phyloP scores from a whole-genome alignment of 2,888 invertebrate species.

The Eilema sororculum region DNA sequence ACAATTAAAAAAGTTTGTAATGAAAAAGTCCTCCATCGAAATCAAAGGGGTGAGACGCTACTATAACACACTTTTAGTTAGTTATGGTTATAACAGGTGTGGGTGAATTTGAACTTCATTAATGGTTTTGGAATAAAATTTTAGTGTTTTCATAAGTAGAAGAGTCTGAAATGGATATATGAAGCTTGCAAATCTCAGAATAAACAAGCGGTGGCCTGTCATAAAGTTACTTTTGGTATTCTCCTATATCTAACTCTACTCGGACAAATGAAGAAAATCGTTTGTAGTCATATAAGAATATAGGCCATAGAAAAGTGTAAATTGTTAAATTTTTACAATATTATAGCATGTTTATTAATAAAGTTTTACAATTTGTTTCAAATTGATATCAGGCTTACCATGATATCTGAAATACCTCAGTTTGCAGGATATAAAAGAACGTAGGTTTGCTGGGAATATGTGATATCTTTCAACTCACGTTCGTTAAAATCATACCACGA shows the following conservation, averaged over 20 bases:
- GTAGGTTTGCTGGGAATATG: constrained; percentile 31
- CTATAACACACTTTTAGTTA: constrained; percentile 53
- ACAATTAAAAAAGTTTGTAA: constrained; percentile 86
- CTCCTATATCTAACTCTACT: constrained; percentile 51
- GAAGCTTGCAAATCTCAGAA: not conserved
- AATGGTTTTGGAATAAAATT: not conserved
- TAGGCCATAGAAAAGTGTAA: constrained; percentile 21
- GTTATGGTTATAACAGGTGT: not conserved
- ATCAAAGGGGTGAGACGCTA: constrained; percentile 75
- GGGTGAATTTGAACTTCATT: not conserved
- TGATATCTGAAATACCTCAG: constrained; percentile 26
- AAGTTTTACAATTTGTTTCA: constrained; percentile 27
- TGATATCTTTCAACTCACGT: constrained; percentile 59
- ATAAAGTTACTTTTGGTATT: constrained; percentile 51
- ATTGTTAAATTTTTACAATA: constrained; percentile 17
- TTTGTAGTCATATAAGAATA: constrained; percentile 19
- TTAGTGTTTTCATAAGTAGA: not conserved
- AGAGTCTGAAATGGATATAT: too few species aligned
- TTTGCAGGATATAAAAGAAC: constrained; percentile 32
- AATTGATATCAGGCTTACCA: constrained; percentile 29
- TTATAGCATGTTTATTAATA: constrained; percentile 8
- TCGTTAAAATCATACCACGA: constrained; percentile 64
- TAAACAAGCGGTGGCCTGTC: constrained; percentile 51
- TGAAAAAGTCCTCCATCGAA: constrained; percentile 79
- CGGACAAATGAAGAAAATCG: constrained; percentile 48